These are phyloP conservation scores for Callinectes sapidus DNA, from an alignment of 2,888 invertebrate species.

Conservation along the genomic window DNA sequence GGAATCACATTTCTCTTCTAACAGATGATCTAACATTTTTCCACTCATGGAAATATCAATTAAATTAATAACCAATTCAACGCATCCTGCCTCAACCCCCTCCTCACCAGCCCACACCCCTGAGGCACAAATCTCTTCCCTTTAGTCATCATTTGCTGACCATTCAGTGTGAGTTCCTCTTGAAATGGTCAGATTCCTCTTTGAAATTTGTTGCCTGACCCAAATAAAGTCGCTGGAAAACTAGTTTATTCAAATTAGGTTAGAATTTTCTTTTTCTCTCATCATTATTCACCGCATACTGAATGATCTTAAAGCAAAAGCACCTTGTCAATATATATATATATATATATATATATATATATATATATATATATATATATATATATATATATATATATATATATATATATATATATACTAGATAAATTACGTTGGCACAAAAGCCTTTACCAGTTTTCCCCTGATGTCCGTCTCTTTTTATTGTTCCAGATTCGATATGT, in stretches of 20 bases:
- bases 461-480: neutral
- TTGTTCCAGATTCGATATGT: neutral
- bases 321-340: neutral
- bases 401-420: neutral
- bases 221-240: neutral
- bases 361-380: neutral
- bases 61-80: neutral
- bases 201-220: neutral
- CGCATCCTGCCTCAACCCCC: neutral
- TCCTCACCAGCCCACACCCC: neutral
- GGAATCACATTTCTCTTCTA: neutral
- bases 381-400: constrained; percentile 1
- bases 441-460: neutral
- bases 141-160: neutral
- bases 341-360: too few species aligned
- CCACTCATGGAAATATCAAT: neutral
- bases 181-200: neutral
- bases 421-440: neutral
- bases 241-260: neutral
- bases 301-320: neutral
- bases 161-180: neutral
- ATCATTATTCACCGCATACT: neutral
- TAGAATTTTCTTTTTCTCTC: neutral
- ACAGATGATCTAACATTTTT: neutral
- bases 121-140: neutral